Evolutionary conservation across 2,888 invertebrate species (phyloP).

Genomic region (Thereva nobilitata): DNA sequence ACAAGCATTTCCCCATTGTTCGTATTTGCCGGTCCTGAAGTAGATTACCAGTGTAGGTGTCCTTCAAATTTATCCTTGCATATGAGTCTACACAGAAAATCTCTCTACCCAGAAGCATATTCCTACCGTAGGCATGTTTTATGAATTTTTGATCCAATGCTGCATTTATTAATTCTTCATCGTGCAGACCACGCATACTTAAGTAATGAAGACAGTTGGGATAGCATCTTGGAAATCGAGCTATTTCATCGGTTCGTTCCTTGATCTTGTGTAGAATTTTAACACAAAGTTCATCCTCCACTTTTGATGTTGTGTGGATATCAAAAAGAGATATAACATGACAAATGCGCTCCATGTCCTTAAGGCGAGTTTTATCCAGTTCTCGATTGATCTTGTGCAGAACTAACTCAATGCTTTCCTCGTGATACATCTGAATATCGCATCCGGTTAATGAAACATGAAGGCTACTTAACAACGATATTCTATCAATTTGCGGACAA

Average conservation of each 20-base stretch:
- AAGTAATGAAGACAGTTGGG: constrained; percentile 67
- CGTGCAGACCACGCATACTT: constrained; percentile 62
- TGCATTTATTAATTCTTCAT: constrained; percentile 64
- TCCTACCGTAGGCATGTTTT: constrained; percentile 61
- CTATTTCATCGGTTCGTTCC: constrained; percentile 63
- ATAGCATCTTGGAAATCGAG: constrained; percentile 64
- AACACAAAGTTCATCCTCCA: constrained; percentile 59
- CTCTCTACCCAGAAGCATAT: constrained; percentile 61
- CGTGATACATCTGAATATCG: constrained; percentile 59
- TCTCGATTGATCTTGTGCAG: constrained; percentile 61
- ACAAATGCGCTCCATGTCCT: constrained; percentile 75
- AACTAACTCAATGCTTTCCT: constrained; percentile 59
- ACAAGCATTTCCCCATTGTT: constrained; percentile 64
- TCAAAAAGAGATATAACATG: constrained; percentile 67
- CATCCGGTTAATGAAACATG: constrained; percentile 70
- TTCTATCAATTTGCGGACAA: constrained; percentile 62
- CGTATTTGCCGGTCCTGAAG: constrained; percentile 60
- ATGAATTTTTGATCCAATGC: constrained; percentile 65
- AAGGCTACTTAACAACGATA: constrained; percentile 66
- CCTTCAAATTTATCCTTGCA: constrained; percentile 56
- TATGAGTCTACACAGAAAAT: constrained; percentile 67
- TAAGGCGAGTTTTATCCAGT: constrained; percentile 63
- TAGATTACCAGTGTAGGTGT: constrained; percentile 62
- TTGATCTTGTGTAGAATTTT: constrained; percentile 60
- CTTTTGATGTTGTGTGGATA: constrained; percentile 60